phyloP scores from a whole-genome alignment of 1,140 invertebrate genomes.

The Gryllus bimaculatus region DNA sequence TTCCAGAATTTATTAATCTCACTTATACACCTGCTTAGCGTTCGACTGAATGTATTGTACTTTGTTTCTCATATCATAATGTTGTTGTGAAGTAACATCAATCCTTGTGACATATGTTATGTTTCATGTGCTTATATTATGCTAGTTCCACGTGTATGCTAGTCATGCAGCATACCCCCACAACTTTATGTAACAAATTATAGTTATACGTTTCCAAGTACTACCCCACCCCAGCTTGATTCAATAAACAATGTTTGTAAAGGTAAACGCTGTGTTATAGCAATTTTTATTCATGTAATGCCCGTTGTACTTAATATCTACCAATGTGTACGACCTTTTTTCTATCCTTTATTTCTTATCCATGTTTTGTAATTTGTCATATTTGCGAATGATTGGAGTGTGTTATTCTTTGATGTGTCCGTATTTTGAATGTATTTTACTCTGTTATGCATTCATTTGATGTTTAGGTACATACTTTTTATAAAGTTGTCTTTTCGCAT shows the following conservation, averaged over 20 bases:
- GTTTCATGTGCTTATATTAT: background rate
- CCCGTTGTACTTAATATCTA: no score
- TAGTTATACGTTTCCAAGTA: conserved; percentile 5
- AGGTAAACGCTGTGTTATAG: background rate
- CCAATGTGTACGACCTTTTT: no score
- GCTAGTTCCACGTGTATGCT: background rate
- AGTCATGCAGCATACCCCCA: conserved; percentile 2
- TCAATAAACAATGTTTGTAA: conserved; percentile 1
- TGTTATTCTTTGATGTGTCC: no score
- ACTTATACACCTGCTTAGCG: background rate
- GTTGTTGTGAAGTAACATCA: background rate
- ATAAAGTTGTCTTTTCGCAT: no score
- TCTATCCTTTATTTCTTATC: no score
- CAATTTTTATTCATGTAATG: no score
- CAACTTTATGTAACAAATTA: background rate
- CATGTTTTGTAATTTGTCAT: no score
- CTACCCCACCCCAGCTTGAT: background rate
- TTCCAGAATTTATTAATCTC: conserved; percentile 5
- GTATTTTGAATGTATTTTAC: no score
- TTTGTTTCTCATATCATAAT: background rate
- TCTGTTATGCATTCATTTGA: no score
- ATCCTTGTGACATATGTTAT: background rate
- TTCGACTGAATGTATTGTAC: background rate
- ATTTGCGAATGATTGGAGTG: no score
- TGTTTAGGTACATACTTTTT: no score